Evolutionary conservation across 1,140 invertebrate genomes (phyloP).

Genomic region (Acyrthosiphon pisum): DNA sequence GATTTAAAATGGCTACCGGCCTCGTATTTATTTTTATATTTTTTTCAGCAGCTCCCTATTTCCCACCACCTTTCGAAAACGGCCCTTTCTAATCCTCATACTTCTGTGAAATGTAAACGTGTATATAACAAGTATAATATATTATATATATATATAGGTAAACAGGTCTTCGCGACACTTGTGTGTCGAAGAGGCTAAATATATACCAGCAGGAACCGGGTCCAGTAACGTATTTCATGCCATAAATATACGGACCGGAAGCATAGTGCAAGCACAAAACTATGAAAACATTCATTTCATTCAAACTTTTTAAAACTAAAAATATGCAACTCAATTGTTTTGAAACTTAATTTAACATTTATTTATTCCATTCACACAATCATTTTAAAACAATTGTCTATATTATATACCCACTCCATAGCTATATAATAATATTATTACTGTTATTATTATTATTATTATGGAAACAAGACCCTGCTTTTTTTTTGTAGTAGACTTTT

Average conservation of each 20-base stretch:
- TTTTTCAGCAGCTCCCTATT: not conserved
- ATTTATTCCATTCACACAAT: too few species aligned
- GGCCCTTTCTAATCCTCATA: not conserved
- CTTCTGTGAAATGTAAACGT: not conserved
- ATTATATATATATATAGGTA: not conserved
- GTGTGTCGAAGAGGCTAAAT: not conserved
- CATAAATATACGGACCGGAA: not conserved
- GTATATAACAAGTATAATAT: too few species aligned
- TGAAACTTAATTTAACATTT: too few species aligned
- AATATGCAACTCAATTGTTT: too few species aligned
- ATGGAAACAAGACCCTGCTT: not conserved
- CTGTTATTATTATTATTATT: not conserved
- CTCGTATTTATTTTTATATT: not conserved
- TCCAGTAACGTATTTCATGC: not conserved
- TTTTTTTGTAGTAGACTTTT: not conserved
- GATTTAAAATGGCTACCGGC: not conserved
- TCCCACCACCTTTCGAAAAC: not conserved
- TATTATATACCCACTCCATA: not conserved
- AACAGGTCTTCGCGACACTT: not conserved
- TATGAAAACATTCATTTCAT: too few species aligned
- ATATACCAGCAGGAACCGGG: not conserved
- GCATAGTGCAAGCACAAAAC: too few species aligned
- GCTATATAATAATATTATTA: not conserved
- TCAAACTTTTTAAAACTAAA: too few species aligned
- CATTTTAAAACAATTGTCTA: not conserved